phyloP scores from a whole-genome alignment of 2,113 vertebrate species.

The Anarhynchus alexandrinus region DNA sequence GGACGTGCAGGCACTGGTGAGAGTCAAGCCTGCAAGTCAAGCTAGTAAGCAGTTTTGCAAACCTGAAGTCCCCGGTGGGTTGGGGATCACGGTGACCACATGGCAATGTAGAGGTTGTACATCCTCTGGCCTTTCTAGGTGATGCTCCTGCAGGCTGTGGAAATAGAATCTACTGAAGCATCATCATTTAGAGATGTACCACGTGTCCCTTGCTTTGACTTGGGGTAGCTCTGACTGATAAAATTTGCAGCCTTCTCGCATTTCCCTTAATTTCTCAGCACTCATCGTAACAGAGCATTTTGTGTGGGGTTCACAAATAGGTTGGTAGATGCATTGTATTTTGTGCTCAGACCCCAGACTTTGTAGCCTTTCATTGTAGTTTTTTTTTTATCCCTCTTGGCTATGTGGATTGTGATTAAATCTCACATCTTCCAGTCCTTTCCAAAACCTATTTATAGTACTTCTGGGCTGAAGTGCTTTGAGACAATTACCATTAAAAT shows the following conservation, averaged over 20 bases:
- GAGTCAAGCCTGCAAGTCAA: rapidly evolving
- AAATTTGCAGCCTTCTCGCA: neutral
- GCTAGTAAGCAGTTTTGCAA: neutral
- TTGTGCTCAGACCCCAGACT: neutral
- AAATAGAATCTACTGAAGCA: neutral
- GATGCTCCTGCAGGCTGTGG: neutral
- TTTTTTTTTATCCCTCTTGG: neutral
- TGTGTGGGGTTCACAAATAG: neutral
- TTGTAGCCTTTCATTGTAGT: neutral
- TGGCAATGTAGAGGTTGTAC: neutral
- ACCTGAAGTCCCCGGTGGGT: neutral
- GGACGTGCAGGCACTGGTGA: neutral
- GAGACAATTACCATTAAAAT: neutral
- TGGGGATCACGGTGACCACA: neutral
- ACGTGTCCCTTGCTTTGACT: neutral
- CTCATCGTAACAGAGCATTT: neutral
- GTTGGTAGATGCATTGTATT: neutral
- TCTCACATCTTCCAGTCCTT: neutral
- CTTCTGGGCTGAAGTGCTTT: neutral
- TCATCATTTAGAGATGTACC: neutral
- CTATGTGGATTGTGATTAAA: neutral
- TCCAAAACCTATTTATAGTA: neutral
- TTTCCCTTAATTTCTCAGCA: neutral
- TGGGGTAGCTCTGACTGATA: too few relatives aligned
- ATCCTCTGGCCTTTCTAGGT: neutral